Conservation (phyloP, 1,140 invertebrate genomes). For the Lycorma delicatula region DNA sequence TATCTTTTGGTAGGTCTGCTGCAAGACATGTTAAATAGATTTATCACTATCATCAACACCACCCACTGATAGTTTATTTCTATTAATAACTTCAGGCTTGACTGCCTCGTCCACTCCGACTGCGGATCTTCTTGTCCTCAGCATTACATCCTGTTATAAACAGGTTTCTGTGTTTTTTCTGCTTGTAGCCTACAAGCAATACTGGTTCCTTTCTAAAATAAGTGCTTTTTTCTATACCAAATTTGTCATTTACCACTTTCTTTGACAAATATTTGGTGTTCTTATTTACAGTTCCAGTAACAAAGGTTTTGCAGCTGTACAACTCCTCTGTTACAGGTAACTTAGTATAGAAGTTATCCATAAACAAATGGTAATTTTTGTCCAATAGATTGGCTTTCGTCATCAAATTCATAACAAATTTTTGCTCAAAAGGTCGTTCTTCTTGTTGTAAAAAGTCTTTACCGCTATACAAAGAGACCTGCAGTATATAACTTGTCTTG, state of each 20-base stretch:
- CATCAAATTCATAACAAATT: conserved; percentile 5
- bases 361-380: conserved; percentile 11
- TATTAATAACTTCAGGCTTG: too few relatives aligned
- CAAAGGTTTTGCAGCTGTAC: not conserved
- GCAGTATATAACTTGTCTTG: conserved; percentile 4
- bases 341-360: conserved; percentile 13
- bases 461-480: conserved; percentile 1
- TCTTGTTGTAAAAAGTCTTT: conserved; percentile 8
- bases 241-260: conserved; percentile 1
- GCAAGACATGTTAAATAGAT: too few relatives aligned
- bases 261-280: not conserved
- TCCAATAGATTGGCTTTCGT: not conserved
- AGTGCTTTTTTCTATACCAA: conserved; percentile 5
- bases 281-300: conserved; percentile 11
- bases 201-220: conserved; percentile 7
- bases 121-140: too few relatives aligned
- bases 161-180: conserved; percentile 6
- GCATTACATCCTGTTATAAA: too few relatives aligned
- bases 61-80: too few relatives aligned
- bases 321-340: not conserved
- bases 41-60: too few relatives aligned
- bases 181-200: conserved; percentile 4
- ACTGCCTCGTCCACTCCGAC: too few relatives aligned
- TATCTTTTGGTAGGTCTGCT: too few relatives aligned
- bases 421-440: conserved; percentile 6